Percentiles rank a stretch among this genome's conserved stretches.
Conservation (phyloP, 2,888 invertebrate species). For the Agelastica alni region DNA sequence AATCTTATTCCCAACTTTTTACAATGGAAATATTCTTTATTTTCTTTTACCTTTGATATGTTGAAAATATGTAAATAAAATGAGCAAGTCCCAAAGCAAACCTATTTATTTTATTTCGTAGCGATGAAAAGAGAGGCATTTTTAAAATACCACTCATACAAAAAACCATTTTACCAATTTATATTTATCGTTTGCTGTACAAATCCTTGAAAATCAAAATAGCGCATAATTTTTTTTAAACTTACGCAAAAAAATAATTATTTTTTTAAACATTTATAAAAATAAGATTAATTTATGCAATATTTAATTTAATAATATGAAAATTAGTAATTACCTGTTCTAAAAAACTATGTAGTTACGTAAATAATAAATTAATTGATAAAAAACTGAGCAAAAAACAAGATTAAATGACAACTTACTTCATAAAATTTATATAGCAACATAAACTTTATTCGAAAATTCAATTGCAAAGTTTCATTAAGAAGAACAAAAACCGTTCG, state of each 20-base stretch:
- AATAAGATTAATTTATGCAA: too few relatives aligned
- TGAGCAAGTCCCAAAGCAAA: constrained; percentile 15
- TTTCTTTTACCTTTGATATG: constrained; percentile 11
- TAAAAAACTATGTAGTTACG: too few relatives aligned
- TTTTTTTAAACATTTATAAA: too few relatives aligned
- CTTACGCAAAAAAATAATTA: too few relatives aligned
- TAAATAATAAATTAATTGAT: too few relatives aligned
- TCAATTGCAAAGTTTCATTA: constrained; percentile 9
- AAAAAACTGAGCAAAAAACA: too few relatives aligned
- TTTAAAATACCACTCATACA: constrained; percentile 10
- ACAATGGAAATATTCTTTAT: too few relatives aligned
- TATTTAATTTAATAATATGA: too few relatives aligned
- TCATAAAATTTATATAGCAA: constrained; percentile 8
- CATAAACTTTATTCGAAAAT: constrained; percentile 14
- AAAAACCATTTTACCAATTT: constrained; percentile 3
- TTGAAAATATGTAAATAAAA: constrained; percentile 16
- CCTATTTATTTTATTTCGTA: constrained; percentile 16
- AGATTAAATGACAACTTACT: constrained; percentile 1
- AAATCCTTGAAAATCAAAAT: constrained; percentile 14
- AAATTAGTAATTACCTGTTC: too few relatives aligned
- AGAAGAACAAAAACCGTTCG: constrained; percentile 1
- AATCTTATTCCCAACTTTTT: too few relatives aligned
- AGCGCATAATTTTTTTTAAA: too few relatives aligned
- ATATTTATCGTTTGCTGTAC: too few relatives aligned
- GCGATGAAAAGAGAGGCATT: constrained; percentile 16